Conservation (phyloP, 2,797 vertebrate genomes). For the Danio kyathit region DNA sequence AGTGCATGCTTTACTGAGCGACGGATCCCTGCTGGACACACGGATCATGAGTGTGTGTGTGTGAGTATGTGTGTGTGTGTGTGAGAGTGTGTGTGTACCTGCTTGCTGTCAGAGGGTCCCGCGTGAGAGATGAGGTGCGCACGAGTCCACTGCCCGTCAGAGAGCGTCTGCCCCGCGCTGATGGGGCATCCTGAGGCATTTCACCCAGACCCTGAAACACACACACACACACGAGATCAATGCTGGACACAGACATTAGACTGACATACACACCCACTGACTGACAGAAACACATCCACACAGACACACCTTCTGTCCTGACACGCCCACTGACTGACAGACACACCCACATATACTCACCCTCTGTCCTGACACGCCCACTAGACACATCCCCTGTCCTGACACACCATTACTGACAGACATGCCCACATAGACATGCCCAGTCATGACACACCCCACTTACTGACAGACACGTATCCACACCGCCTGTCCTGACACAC, state of each 20-base stretch:
- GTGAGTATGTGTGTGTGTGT: background rate
- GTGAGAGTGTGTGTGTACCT: slow-evolving; percentile 73
- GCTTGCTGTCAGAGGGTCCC: slow-evolving; percentile 79
- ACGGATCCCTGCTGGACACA: slow-evolving; percentile 74
- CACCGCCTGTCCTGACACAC: too few relatives aligned
- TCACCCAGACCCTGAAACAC: slow-evolving; percentile 87
- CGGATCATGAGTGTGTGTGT: background rate
- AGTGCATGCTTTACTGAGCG: slow-evolving; percentile 72
- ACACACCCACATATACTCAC: too few relatives aligned
- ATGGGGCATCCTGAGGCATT: slow-evolving; percentile 86
- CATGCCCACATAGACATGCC: too few relatives aligned
- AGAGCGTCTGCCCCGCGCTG: slow-evolving; percentile 88
- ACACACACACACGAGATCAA: background rate
- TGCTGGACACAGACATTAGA: background rate
- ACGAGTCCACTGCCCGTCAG: slow-evolving; percentile 81
- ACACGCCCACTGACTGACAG: too few relatives aligned
- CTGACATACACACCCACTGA: too few relatives aligned
- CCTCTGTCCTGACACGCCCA: too few relatives aligned
- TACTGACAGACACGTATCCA: too few relatives aligned
- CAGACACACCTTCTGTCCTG: too few relatives aligned
- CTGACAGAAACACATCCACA: too few relatives aligned
- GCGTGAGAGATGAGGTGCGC: slow-evolving; percentile 85
- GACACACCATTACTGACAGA: too few relatives aligned
- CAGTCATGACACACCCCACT: too few relatives aligned
- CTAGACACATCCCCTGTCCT: too few relatives aligned